Percentiles rank a stretch among this genome's conserved stretches.
Conservation (phyloP, 2,888 invertebrate genomes). For the Ecliptopera silaceata region DNA sequence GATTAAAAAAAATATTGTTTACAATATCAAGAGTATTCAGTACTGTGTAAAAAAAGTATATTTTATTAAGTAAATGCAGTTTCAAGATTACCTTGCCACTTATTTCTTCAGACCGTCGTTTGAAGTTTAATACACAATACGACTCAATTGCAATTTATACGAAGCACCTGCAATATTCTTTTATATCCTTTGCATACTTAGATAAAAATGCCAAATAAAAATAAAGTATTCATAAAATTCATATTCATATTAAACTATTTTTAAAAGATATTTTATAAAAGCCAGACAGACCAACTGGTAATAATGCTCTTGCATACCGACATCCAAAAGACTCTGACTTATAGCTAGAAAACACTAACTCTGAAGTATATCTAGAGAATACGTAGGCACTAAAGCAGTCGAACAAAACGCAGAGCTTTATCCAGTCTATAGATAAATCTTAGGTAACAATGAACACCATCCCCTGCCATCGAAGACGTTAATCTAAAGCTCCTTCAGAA, state of each 20-base stretch:
- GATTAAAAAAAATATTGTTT: too few species aligned
- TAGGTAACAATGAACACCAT: conserved; percentile 6
- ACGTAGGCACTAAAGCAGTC: too few species aligned
- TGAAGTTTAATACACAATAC: conserved; percentile 23
- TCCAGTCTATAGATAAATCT: conserved; percentile 11
- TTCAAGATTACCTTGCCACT: background rate
- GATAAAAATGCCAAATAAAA: conserved; percentile 19
- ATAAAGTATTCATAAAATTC: conserved; percentile 5
- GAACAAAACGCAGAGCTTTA: too few species aligned
- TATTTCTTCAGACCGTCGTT: conserved; percentile 9
- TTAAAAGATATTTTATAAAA: background rate
- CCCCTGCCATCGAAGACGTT: conserved; percentile 20
- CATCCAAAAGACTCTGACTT: too few species aligned
- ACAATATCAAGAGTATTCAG: too few species aligned
- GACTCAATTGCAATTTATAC: conserved; percentile 21
- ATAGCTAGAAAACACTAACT: too few species aligned
- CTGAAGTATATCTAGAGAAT: too few species aligned
- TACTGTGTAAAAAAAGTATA: too few species aligned
- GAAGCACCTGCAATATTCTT: conserved; percentile 25
- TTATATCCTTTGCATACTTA: conserved; percentile 17
- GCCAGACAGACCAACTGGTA: background rate
- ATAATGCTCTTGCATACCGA: background rate
- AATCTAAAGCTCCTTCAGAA: conserved; percentile 26
- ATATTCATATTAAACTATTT: conserved; percentile 7
- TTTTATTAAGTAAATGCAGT: too few species aligned